Conservation (phyloP, 2,113 vertebrate species). For the Sylvilagus bachmani region DNA sequence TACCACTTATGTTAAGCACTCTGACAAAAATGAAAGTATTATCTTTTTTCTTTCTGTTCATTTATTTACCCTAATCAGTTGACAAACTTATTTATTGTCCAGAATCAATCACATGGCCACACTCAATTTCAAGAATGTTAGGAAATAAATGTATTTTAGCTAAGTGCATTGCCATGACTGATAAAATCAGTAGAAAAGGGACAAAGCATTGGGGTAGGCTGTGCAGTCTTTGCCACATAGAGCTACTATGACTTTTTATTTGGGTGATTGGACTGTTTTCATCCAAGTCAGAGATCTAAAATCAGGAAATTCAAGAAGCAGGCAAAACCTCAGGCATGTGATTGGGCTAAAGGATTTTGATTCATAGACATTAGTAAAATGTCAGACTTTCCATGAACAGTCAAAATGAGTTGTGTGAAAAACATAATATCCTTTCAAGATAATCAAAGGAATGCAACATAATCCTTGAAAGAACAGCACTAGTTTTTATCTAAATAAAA, state of each 20-base stretch:
- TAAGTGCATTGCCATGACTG: neutral
- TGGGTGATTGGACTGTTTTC: neutral
- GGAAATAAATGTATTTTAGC: neutral
- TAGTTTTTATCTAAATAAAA: constrained; percentile 23
- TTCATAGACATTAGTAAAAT: constrained; percentile 1
- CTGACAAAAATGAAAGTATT: neutral
- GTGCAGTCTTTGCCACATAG: neutral
- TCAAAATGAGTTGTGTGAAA: constrained; percentile 19
- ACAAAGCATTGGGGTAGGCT: neutral
- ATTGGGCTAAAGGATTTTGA: neutral
- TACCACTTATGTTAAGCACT: constrained; percentile 13
- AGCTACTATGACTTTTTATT: neutral
- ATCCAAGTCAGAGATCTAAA: neutral
- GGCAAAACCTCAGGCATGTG: neutral
- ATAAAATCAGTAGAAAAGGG: constrained; percentile 47
- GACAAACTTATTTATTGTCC: neutral
- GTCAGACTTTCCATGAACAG: neutral
- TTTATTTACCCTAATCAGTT: neutral
- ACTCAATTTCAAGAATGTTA: neutral
- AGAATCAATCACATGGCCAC: neutral
- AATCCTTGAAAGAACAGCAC: neutral
- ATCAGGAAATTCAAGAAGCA: constrained; percentile 29
- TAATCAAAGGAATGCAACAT: neutral
- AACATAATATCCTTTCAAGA: neutral
- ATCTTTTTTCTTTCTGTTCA: constrained; percentile 22